Evolutionary conservation across 2,113 vertebrate genomes (phyloP), one percentile per base, ranked within the genome.

Genomic region (Mystacornis crossleyi): DNA sequence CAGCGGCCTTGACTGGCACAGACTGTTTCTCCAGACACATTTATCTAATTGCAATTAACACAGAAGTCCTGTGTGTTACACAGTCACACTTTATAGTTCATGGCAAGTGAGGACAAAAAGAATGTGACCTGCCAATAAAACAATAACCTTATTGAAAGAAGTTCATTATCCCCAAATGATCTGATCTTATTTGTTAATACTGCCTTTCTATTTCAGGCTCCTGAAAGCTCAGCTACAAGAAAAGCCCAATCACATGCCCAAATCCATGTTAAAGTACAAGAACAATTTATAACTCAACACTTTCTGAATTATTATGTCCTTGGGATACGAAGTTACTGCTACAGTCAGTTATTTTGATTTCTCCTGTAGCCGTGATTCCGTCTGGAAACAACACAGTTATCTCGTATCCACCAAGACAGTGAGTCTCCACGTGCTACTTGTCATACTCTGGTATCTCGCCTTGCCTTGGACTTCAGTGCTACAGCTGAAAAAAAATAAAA

Each of bases 211-310:
- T 90, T 92, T 93, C 86, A 94, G 82, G 40, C 55, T 95, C 71
- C 70, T 28, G 47, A 96, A 70, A 0, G 4, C 60, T 90, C 67
- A 90, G 93, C 88, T 75, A 48, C 51, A 78, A 81, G 93, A 78
- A 96, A 97, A 97, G 79, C 88, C 82, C 61, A 60, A 93, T 93
- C 96, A 96, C 96, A 96, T 95, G 96, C 93, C 84, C 88, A 96
- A 97, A 97, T 96, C 96, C 96, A 86, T n/a, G 69, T 86, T 84
- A 81, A 93, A 96, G 92, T 67, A 89, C 75, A 94, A 93, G 72
- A 75, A 89, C 75, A 78, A 69, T 94, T 95, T 89, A 86, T 83
- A 95, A 90, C 69, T 95, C 90, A 90, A 71, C 88, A 53, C 86
- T 26, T 83, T 83, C 71, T 95, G 92, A 94, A 64, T 94, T 90